Conservation (phyloP, 2,113 vertebrate species). For the Gallinago undulata region DNA sequence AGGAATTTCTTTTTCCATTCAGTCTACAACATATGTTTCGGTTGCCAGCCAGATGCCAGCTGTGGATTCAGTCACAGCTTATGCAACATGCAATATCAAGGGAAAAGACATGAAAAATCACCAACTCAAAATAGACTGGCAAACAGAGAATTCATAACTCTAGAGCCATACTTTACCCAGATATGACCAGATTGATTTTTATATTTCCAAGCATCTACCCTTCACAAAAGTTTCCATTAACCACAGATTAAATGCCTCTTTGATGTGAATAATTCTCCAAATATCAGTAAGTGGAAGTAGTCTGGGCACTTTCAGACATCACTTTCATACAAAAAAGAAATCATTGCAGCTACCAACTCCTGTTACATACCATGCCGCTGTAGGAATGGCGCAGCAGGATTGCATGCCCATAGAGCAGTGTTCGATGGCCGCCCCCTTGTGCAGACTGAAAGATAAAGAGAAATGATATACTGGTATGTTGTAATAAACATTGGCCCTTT, state of each 20-base stretch:
- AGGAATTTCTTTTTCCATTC: not conserved
- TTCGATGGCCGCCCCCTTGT: slow-evolving; percentile 92
- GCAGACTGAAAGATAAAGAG: slow-evolving; percentile 77
- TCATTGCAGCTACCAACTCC: not conserved
- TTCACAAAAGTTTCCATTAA: not conserved
- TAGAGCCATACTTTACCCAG: not conserved
- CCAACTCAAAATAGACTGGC: not conserved
- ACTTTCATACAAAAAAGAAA: not conserved
- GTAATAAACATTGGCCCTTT: not conserved
- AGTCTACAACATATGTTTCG: not conserved
- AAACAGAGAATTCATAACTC: not conserved
- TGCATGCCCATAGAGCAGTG: slow-evolving; percentile 91
- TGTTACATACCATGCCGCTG: slow-evolving; percentile 89
- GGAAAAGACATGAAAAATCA: not conserved
- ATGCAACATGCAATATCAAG: not conserved
- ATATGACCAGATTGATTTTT: not conserved
- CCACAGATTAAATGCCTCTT: not conserved
- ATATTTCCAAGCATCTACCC: not conserved
- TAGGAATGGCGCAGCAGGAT: slow-evolving; percentile 94
- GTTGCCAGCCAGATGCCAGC: not conserved
- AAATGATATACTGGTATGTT: not conserved
- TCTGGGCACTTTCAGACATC: not conserved
- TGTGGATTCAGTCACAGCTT: not conserved
- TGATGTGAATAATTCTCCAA: not conserved
- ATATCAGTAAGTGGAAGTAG: not conserved